These are phyloP conservation scores for Oreochromis tanganicae DNA, from an alignment of 2,113 vertebrate species.

Conservation along the genomic window DNA sequence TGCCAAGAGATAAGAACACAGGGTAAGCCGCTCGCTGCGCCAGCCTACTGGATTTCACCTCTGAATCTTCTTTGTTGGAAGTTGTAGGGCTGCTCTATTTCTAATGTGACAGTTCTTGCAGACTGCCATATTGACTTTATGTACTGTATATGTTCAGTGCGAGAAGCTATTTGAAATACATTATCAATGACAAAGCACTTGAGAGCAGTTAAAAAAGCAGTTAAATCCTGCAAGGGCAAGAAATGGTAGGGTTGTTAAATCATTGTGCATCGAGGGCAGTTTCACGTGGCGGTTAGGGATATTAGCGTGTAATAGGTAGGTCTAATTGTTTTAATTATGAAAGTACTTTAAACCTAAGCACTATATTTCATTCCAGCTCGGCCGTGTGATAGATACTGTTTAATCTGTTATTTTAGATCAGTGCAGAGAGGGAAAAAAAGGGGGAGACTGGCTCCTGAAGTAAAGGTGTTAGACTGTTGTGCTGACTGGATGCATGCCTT, in stretches of 20 bases:
- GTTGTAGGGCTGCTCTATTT: slow-evolving; percentile 46
- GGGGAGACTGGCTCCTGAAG: slow-evolving; percentile 24
- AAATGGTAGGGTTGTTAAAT: background rate
- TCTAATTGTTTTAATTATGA: slow-evolving; percentile 31
- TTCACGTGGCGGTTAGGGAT: background rate
- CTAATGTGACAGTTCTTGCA: slow-evolving; percentile 34
- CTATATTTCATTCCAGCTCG: background rate
- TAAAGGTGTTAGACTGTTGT: slow-evolving; percentile 58
- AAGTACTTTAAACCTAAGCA: slow-evolving; percentile 4
- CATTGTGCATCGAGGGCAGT: background rate
- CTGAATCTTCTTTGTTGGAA: slow-evolving; percentile 49
- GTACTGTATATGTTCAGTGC: slow-evolving; percentile 9
- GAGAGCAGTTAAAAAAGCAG: background rate
- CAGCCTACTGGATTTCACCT: slow-evolving; percentile 60
- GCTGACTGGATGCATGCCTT: slow-evolving; percentile 48
- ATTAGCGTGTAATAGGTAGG: slow-evolving; percentile 2
- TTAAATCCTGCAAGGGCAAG: background rate
- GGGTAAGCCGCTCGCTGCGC: slow-evolving; percentile 52
- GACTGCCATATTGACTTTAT: slow-evolving; percentile 26
- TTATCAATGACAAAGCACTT: slow-evolving; percentile 17
- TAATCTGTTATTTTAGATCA: slow-evolving; percentile 35
- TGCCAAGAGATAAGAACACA: slow-evolving; percentile 68
- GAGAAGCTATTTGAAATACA: slow-evolving; percentile 17
- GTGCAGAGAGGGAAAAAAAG: background rate
- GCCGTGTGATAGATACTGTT: background rate